Evolutionary conservation across 1,140 invertebrate genomes (phyloP).

Genomic region (Saccostrea glomerata): DNA sequence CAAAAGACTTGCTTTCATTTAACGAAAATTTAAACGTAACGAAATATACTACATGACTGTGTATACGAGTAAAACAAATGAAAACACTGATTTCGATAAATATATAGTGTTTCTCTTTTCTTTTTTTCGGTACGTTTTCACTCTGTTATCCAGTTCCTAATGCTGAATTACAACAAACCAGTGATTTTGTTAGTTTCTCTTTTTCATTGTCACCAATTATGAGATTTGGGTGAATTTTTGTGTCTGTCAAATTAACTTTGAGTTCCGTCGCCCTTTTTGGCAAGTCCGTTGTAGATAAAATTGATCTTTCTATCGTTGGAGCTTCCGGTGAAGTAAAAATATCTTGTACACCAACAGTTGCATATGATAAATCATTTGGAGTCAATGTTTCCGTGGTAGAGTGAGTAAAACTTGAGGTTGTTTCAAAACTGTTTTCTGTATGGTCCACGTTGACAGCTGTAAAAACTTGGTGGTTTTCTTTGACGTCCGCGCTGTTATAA

Average conservation of each 20-base stretch:
- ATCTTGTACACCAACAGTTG: background rate
- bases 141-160: background rate
- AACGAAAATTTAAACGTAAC: too few species aligned
- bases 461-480: background rate
- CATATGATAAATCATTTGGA: background rate
- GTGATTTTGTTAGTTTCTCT: slow-evolving; percentile 8
- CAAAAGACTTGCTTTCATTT: too few species aligned
- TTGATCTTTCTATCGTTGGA: background rate
- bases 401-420: background rate
- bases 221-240: background rate
- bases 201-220: background rate
- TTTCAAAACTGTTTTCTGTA: background rate
- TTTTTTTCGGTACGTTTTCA: background rate
- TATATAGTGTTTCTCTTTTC: too few species aligned
- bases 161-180: slow-evolving; percentile 1
- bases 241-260: background rate
- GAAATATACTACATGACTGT: too few species aligned
- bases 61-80: too few species aligned
- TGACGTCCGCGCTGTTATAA: background rate
- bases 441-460: background rate
- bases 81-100: too few species aligned
- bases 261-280: background rate
- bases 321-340: background rate
- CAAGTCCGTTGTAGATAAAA: background rate
- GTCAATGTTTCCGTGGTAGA: background rate